Conservation (phyloP, 2,113 vertebrate species). For the Oncorhynchus mykiss region DNA sequence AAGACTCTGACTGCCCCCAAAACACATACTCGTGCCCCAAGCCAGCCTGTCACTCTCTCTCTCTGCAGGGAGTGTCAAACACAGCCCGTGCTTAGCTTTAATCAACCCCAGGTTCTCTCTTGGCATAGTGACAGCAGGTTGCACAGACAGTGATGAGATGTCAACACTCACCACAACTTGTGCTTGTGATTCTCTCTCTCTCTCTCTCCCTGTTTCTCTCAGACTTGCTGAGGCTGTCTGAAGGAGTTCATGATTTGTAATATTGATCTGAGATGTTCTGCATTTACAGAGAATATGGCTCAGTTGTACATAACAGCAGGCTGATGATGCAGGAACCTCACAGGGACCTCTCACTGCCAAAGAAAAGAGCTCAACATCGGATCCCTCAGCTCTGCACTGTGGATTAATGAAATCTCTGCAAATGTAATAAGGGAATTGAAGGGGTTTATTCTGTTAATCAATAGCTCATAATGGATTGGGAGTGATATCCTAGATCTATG, state of each 20-base stretch:
- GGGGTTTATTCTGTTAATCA: constrained; percentile 19
- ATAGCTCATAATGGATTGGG: neutral
- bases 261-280: constrained; percentile 38
- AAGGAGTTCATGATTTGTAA: constrained; percentile 28
- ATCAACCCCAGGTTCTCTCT: constrained; percentile 16
- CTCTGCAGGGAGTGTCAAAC: constrained; percentile 27
- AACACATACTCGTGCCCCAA: constrained; percentile 12
- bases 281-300: constrained; percentile 37
- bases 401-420: constrained; percentile 35
- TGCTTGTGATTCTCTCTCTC: neutral
- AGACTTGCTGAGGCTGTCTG: no score
- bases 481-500: neutral
- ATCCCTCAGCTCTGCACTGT: constrained; percentile 6
- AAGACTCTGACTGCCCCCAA: neutral
- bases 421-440: constrained; percentile 30
- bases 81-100: constrained; percentile 18
- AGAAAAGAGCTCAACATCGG: constrained; percentile 31
- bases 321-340: constrained; percentile 33
- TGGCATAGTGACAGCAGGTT: neutral
- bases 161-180: neutral
- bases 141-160: neutral
- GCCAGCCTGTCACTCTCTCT: constrained; percentile 36
- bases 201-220: no score
- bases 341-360: constrained; percentile 11
- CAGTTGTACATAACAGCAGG: constrained; percentile 33